Base-by-base conservation (phyloP, 2,797 vertebrate genomes). In the Bradypodion ventrale region DNA sequence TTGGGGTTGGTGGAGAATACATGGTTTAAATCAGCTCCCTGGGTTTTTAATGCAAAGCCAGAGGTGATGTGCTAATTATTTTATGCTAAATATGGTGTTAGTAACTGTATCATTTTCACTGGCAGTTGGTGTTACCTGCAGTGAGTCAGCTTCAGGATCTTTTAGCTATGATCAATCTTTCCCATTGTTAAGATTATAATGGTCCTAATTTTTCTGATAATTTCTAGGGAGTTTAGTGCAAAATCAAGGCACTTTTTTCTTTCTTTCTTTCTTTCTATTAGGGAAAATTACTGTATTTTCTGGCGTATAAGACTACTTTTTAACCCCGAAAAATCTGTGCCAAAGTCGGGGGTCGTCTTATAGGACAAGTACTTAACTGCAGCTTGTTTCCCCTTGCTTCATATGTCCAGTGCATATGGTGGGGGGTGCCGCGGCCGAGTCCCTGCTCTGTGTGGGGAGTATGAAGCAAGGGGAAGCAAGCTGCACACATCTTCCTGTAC, bases 181-280 rank as follows among this genome's bases (percentile, higher is more conserved):
- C 44, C 78, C 37, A 21, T 66, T 83, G 76, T 85, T 79, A 75
- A 83, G 25, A 68, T n/a, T 56, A 42, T 35, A 56, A 46, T 80
- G 78, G 40, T 1, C 75, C 44, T 75, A 23, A 0, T 85, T 88
- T 44, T 32, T 85, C 68, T 65, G 5, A 27, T 80, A 84, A 87
- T 62, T 62, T 49, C 10, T 66, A 60, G 1, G 44, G 66, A 52
- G 72, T 63, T 42, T 49, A 73, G n/a, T 12, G 21, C 25, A 75
- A 35, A 37, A 75, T 59, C 60, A 23, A 63, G 75, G 9, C 7
- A 0, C 52, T 32, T 8, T 77, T 19, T 65, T n/a, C 12, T 10
- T 65, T 32, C 44, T 27, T 46, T 46, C 13, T 56, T 4, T 21
- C 13, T 56, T 21, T 4, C 19, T 56, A 21, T 76, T 77, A 29